Conservation (phyloP, 1,140 invertebrate species). For the Drosophila ficusphila region DNA sequence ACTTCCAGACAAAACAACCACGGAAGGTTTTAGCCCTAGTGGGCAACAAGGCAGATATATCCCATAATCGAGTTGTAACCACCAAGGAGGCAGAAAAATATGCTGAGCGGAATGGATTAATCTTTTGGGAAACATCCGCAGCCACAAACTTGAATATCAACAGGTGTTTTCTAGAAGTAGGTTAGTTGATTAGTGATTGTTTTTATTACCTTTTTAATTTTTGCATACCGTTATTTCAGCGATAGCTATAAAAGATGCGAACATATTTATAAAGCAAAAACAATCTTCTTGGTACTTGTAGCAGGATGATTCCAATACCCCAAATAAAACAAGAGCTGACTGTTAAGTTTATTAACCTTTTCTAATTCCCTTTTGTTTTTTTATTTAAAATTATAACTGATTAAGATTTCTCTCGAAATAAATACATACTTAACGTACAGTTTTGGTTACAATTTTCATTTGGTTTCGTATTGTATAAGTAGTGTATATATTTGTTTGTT, state of each 20-base stretch:
- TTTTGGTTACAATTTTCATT: constrained; percentile 63
- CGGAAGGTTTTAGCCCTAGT: constrained; percentile 27
- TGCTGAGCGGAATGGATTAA: constrained; percentile 13
- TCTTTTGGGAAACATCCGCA: constrained; percentile 46
- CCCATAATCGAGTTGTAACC: neutral
- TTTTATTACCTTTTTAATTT: neutral
- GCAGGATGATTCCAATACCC: neutral
- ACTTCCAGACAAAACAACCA: neutral
- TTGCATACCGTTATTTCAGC: neutral
- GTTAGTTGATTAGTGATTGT: constrained; percentile 7
- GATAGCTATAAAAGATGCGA: neutral
- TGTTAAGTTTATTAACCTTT: constrained; percentile 57
- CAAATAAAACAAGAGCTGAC: constrained; percentile 4
- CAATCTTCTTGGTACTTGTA: constrained; percentile 20
- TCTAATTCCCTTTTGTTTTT: constrained; percentile 69
- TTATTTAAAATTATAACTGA: constrained; percentile 70
- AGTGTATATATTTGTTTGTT: constrained; percentile 47
- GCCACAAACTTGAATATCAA: constrained; percentile 14
- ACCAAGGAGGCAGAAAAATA: constrained; percentile 19
- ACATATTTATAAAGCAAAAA: neutral
- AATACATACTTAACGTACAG: constrained; percentile 66
- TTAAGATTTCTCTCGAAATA: constrained; percentile 63
- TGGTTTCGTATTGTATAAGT: constrained; percentile 69
- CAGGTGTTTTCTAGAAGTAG: constrained; percentile 23
- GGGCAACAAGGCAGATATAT: constrained; percentile 41